Percentiles rank a stretch among this genome's conserved stretches.
These are phyloP conservation scores for Apantesis nais DNA, from an alignment of 2,888 invertebrate genomes.

Conservation along the genomic window DNA sequence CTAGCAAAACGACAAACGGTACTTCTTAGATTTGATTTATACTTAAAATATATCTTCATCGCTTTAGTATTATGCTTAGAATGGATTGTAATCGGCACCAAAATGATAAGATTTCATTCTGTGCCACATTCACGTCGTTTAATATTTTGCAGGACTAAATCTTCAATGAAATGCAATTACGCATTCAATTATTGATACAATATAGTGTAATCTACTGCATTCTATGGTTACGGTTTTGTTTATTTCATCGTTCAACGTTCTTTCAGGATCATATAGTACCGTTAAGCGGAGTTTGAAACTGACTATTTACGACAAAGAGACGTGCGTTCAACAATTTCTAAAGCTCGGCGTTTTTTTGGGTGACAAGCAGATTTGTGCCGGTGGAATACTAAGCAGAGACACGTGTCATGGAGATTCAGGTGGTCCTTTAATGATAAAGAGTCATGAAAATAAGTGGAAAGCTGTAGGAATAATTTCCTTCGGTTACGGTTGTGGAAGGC, in stretches of 20 bases:
- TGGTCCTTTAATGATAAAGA: conserved; percentile 89
- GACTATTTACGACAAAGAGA: conserved; percentile 80
- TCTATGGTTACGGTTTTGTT: too few relatives aligned
- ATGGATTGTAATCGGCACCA: too few relatives aligned
- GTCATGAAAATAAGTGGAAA: conserved; percentile 82
- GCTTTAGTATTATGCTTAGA: too few relatives aligned
- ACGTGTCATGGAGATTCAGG: conserved; percentile 93
- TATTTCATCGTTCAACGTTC: conserved; percentile 10
- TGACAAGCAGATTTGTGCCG: conserved; percentile 88
- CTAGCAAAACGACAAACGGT: too few relatives aligned
- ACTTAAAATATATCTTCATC: neutral
- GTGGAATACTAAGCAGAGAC: conserved; percentile 88
- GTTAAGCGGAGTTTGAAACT: conserved; percentile 88
- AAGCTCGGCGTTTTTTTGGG: conserved; percentile 77
- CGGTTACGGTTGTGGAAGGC: conserved; percentile 87
- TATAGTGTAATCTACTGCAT: too few relatives aligned
- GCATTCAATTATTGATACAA: too few relatives aligned
- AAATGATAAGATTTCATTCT: too few relatives aligned
- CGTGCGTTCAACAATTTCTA: conserved; percentile 83
- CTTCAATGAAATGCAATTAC: too few relatives aligned
- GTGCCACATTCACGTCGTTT: too few relatives aligned
- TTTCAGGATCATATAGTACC: conserved; percentile 78
- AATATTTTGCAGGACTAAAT: too few relatives aligned
- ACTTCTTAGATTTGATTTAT: too few relatives aligned
- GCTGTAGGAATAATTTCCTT: conserved; percentile 88